Evolutionary conservation across 2,888 invertebrate genomes (phyloP), one percentile per base, ranked within the genome.

Genomic region (Volucella bombylans): DNA sequence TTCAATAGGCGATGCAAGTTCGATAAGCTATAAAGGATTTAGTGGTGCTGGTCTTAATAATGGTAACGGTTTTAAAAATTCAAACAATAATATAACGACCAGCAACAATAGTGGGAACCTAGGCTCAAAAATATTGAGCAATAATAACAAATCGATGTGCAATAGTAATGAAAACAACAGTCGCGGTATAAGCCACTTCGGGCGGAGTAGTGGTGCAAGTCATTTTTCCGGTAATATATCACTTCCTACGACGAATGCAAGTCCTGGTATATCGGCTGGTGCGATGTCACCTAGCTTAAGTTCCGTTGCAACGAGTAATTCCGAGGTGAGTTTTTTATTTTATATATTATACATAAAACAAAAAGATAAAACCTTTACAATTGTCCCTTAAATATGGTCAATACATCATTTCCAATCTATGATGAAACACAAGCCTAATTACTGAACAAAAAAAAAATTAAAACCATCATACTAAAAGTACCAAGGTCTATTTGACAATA

Each of bases 281-380:
- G 89, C 89, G 88, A 94, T 93, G 92, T 94, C 95, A 0, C 96
- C 96, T 0, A 95, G 95, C 45, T 90, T 96, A 47, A 96, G 96
- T 90, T 96, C 96, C 64, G 95, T 95, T 49, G 95, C 95, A n/a
- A 96, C 95, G 10, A 96, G 95, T 89, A 95, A 95, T 87, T 96
- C 96, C 23, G 96, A 96, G 94, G 96, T 96, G 90, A 93, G 93
- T 91, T 15, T 39, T 50, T 67, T 52, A 31, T 18, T 62, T 69
- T n/a, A 1, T 47, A 14, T 31, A 10, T 41, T 18, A 9, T 2
- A 14, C 14, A 10, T 9, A 18, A n/a, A 18, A 31, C 43, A 4
- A 54, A 18, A 65, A 15, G 9, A 45, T 12, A 31, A 31, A 31
- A 31, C 31, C 31, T 31, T 6, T 6, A 47, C 47, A 2, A 45